A percentile compares a stretch with the other conserved stretches of the same genome.
Evolutionary conservation across 2,113 vertebrate genomes (phyloP).

Genomic region (Mobula hypostoma): DNA sequence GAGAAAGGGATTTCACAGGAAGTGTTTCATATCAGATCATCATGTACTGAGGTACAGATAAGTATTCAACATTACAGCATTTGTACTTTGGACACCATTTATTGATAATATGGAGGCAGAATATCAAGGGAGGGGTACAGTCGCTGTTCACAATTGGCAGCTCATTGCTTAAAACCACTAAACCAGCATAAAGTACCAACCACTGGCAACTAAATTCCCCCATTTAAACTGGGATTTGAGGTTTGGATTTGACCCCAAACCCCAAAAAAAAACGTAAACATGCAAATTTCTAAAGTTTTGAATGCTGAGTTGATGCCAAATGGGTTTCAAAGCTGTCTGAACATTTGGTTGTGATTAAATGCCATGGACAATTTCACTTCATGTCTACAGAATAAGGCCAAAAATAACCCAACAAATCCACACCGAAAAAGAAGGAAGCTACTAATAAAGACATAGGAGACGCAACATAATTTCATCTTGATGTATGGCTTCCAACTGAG

Average conservation of each 20-base stretch:
- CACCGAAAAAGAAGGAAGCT: background rate
- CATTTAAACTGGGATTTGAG: background rate
- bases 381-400: background rate
- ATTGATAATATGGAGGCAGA: background rate
- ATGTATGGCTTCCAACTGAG: background rate
- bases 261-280: background rate
- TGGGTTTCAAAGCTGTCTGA: background rate
- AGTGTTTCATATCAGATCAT: background rate
- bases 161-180: background rate
- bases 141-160: background rate
- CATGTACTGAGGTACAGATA: too few species aligned
- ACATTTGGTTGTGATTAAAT: background rate
- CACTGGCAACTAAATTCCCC: background rate
- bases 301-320: background rate
- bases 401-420: background rate
- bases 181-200: background rate
- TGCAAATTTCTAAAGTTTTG: background rate
- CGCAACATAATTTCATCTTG: background rate
- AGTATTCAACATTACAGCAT: background rate
- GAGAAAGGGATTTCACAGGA: background rate
- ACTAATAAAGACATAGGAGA: background rate
- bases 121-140: background rate
- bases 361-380: background rate
- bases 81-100: background rate
- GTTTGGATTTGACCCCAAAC: background rate